Evolutionary conservation across 2,113 vertebrate species (phyloP).

Genomic region (Acrocephalus arundinaceus): DNA sequence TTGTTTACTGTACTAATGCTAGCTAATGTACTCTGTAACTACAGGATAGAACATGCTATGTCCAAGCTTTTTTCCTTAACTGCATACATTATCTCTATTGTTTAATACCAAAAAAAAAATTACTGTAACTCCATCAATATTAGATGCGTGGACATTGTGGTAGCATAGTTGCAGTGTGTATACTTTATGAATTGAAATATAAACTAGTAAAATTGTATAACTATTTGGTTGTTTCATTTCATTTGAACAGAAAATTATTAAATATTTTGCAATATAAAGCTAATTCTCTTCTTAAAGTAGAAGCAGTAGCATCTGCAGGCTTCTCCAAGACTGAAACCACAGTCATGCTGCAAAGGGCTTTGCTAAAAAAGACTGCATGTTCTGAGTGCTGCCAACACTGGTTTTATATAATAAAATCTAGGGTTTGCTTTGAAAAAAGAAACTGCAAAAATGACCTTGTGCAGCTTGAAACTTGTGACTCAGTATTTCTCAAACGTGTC

Average conservation of each 20-base stretch:
- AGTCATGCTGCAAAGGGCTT: conserved; percentile 50
- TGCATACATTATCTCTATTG: conserved; percentile 84
- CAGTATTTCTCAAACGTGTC: conserved; percentile 35
- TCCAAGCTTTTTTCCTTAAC: conserved; percentile 74
- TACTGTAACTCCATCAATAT: conserved; percentile 85
- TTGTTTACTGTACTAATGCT: conserved; percentile 87
- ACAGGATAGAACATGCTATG: conserved; percentile 72
- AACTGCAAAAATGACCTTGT: conserved; percentile 48
- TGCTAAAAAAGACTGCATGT: conserved; percentile 55
- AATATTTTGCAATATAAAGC: conserved; percentile 72
- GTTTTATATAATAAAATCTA: conserved; percentile 42
- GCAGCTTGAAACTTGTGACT: conserved; percentile 50
- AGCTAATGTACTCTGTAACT: conserved; percentile 82
- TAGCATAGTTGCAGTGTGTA: conserved; percentile 94
- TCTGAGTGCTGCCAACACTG: conserved; percentile 17
- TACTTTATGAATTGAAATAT: conserved; percentile 92
- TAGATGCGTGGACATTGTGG: conserved; percentile 90
- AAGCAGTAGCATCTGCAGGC: conserved; percentile 7
- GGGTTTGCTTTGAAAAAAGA: conserved; percentile 45
- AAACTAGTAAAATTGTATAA: conserved; percentile 84
- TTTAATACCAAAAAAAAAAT: conserved; percentile 80
- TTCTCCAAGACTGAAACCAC: neutral
- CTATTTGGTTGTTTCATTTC: conserved; percentile 73
- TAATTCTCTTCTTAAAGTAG: conserved; percentile 14
- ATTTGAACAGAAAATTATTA: conserved; percentile 72